Base-by-base conservation (phyloP, 2,888 invertebrate species). In the Zygogramma bicolorata region DNA sequence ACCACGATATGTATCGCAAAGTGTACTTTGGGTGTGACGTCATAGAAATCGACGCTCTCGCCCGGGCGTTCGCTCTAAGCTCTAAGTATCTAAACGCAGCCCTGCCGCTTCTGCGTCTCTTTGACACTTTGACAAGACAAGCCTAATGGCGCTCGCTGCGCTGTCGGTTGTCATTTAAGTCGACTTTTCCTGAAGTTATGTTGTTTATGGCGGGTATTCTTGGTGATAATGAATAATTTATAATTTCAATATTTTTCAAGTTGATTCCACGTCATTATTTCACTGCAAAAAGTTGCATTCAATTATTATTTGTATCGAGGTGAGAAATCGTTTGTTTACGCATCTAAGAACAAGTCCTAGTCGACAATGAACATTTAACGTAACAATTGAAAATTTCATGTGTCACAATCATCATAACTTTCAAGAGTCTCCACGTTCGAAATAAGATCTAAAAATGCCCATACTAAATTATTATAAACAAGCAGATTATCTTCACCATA, bases 321-420 rank as follows among this genome's bases (percentile, higher is more conserved):
- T 53, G 27, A 25, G 25, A 27, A 25, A 27, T 22, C 27, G 25
- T 53, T 53, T 53, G 53, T 53, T 27, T 25, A 25, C 53, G 15
- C 27, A n/a, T 4, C 10, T 3, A 49, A 22, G 10, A 27, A 1
- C 53, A 22, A 27, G 13, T 53, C 53, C n/a, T 53, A 53, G 53
- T 53, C 1, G 25, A 53, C 53, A 53, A n/a, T 53, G 53, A n/a
- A 6, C 6, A 53, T 25, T n/a, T 3, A 13, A 13, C n/a, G 27
- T 53, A 63, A 63, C 63, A 63, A 31, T 29, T 29, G 63, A 63
- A 63, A 63, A 22, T 34, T 63, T 29, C 63, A 46, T 46, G 42
- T 63, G 63, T 46, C 63, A 63, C 31, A 42, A 42, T 46, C 63
- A 63, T 63, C 63, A 63, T 46, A 46, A 46, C 46, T 63, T 63